phyloP scores from a whole-genome alignment of 2,888 invertebrate species.

The Drosophila differens region DNA sequence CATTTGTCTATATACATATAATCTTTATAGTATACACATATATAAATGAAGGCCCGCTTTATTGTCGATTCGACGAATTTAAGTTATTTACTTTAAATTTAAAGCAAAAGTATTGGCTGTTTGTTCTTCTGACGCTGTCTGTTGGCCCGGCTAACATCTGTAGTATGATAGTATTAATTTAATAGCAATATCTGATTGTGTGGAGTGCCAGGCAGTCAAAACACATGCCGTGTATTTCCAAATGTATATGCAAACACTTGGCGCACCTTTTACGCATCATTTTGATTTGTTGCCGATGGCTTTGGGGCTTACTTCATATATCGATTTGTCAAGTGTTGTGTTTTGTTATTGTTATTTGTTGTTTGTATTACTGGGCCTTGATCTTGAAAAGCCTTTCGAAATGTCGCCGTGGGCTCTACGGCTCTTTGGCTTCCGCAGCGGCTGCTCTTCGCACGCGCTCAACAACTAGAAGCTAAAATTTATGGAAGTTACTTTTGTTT shows the following conservation, averaged over 20 bases:
- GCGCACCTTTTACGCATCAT: constrained; percentile 69
- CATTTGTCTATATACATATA: constrained; percentile 54
- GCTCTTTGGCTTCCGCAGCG: constrained; percentile 58
- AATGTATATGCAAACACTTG: constrained; percentile 71
- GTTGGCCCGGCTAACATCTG: constrained; percentile 34
- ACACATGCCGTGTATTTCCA: constrained; percentile 60
- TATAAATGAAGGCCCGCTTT: constrained; percentile 7
- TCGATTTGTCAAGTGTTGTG: constrained; percentile 64
- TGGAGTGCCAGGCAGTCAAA: constrained; percentile 70
- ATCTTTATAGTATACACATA: constrained; percentile 32
- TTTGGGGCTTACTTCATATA: constrained; percentile 66
- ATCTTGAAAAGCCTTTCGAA: constrained; percentile 79
- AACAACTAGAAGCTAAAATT: constrained; percentile 39
- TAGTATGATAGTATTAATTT: constrained; percentile 42
- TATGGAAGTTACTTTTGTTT: constrained; percentile 15
- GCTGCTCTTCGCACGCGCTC: constrained; percentile 60
- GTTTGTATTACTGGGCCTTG: constrained; percentile 56
- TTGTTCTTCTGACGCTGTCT: constrained; percentile 28
- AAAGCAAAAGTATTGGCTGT: constrained; percentile 53
- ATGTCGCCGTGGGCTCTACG: constrained; percentile 58
- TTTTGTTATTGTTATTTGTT: constrained; percentile 18
- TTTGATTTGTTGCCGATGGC: constrained; percentile 40
- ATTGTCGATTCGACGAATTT: constrained; percentile 27
- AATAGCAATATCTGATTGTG: constrained; percentile 47
- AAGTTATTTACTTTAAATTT: constrained; percentile 70